Percentiles rank a stretch among this genome's conserved stretches.
Evolutionary conservation across 92 coral and sea anemone species (phyloP).

Genomic region (Nematostella vectensis): DNA sequence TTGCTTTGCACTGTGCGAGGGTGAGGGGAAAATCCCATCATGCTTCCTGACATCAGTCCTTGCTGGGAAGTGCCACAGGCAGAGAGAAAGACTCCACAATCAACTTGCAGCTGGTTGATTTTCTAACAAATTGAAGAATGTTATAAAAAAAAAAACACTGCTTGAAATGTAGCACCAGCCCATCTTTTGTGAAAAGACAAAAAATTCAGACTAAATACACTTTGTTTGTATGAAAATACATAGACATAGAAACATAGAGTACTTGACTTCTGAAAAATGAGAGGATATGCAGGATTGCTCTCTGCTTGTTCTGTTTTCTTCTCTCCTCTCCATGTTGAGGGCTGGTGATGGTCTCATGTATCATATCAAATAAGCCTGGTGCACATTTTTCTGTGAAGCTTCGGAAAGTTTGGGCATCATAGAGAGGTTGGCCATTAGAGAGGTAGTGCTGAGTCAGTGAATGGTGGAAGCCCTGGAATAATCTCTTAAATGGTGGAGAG

Average conservation of each 20-base stretch:
- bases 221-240: not conserved
- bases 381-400: slow-evolving; percentile 40
- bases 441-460: slow-evolving; percentile 3
- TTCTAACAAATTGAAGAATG: slow-evolving; percentile 12
- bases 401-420: slow-evolving; percentile 30
- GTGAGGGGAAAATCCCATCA: slow-evolving; percentile 26
- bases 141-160: too few species aligned
- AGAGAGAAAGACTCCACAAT: slow-evolving; percentile 16
- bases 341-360: not conserved
- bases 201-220: too few species aligned
- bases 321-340: not conserved
- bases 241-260: not conserved
- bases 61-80: slow-evolving; percentile 20
- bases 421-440: slow-evolving; percentile 18
- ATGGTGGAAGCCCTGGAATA: not conserved
- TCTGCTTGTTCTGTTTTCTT: slow-evolving; percentile 15
- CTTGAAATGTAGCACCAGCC: too few species aligned
- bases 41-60: slow-evolving; percentile 19
- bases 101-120: slow-evolving; percentile 30
- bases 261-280: slow-evolving; percentile 19
- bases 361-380: slow-evolving; percentile 46
- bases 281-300: slow-evolving; percentile 19
- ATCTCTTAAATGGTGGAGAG: not conserved
- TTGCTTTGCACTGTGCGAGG: slow-evolving; percentile 21
- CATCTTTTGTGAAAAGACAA: too few species aligned